Percentiles rank a stretch among this genome's conserved stretches.
phyloP scores from a whole-genome alignment of 2,797 vertebrate species.

The Sitta carolinensis region DNA sequence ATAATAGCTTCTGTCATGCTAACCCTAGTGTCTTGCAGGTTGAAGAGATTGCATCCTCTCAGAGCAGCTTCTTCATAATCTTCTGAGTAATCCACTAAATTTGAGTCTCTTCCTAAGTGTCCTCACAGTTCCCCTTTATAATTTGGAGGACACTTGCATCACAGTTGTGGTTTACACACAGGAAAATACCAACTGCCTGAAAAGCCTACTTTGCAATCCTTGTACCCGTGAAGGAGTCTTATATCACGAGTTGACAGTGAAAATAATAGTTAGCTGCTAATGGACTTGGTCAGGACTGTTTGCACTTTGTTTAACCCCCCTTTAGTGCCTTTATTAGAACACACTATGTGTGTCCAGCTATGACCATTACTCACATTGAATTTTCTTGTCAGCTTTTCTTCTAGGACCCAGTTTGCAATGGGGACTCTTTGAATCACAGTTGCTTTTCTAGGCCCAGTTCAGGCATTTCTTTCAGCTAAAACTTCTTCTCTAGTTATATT shows the following conservation, averaged over 20 bases:
- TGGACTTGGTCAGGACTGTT: neutral
- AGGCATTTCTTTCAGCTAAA: neutral
- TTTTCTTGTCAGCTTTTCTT: neutral
- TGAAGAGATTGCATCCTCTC: neutral
- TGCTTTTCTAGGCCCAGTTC: neutral
- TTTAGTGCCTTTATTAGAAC: neutral
- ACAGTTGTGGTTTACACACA: neutral
- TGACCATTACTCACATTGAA: neutral
- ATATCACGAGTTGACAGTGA: neutral
- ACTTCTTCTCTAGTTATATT: neutral
- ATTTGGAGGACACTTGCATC: neutral
- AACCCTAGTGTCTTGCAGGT: neutral
- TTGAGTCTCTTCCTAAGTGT: neutral
- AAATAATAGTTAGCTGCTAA: neutral
- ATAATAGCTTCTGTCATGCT: neutral
- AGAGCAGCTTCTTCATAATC: neutral
- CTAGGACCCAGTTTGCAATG: neutral
- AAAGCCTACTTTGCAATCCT: neutral
- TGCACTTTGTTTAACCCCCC: neutral
- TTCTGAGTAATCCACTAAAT: neutral
- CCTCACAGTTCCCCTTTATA: neutral
- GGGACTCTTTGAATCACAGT: neutral
- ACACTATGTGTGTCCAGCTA: rapidly evolving
- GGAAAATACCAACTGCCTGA: neutral
- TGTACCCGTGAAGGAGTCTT: neutral